Conservation (phyloP, 2,797 vertebrate genomes). For the Coendou prehensilis region DNA sequence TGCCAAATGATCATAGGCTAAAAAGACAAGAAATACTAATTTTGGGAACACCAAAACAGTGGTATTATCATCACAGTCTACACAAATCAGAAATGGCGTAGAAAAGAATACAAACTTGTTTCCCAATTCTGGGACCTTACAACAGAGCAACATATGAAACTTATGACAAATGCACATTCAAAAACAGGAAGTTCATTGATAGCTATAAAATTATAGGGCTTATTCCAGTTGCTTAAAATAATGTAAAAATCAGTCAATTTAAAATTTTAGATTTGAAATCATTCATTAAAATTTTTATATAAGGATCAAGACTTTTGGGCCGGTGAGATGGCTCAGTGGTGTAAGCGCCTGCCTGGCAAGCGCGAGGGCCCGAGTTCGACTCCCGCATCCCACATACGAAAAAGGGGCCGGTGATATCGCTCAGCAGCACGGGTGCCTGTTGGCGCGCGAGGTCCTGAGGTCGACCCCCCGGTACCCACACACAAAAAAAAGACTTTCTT, state of each 20-base stretch:
- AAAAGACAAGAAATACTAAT: not conserved
- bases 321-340: too few relatives aligned
- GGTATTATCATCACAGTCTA: not conserved
- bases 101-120: conserved; percentile 10
- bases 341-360: too few relatives aligned
- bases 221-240: conserved; percentile 40
- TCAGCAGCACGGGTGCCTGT: too few relatives aligned
- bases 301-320: not conserved
- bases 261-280: conserved; percentile 14
- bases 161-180: not conserved
- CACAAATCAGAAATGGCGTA: not conserved
- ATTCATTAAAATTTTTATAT: conserved; percentile 31
- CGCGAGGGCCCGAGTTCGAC: too few relatives aligned
- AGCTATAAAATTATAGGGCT: not conserved
- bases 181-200: conserved; percentile 14
- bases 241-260: conserved; percentile 28
- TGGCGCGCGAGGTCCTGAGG: too few relatives aligned
- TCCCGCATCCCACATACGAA: too few relatives aligned
- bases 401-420: too few relatives aligned
- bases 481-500: not conserved
- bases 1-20: not conserved
- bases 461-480: too few relatives aligned
- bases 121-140: not conserved
- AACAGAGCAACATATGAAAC: not conserved
- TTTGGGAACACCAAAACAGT: conserved; percentile 7